Percentiles rank a stretch among this genome's conserved stretches.
Evolutionary conservation across 2,888 invertebrate genomes (phyloP).

Genomic region (Magallana nippona): DNA sequence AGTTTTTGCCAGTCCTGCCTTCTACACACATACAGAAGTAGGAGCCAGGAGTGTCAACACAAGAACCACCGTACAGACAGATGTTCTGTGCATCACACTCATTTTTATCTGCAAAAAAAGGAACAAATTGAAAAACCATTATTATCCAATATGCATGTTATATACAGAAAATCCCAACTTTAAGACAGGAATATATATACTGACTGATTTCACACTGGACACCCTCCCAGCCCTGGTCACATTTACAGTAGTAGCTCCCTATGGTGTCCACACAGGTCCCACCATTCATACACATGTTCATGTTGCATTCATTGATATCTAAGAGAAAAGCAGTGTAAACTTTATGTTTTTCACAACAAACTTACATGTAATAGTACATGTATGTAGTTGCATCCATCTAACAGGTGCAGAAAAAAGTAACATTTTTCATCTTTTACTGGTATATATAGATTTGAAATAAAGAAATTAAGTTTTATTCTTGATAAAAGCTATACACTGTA

Average conservation of each 20-base stretch:
- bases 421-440: not conserved
- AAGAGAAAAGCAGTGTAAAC: not conserved
- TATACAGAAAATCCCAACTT: not conserved
- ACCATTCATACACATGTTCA: slow-evolving; percentile 57
- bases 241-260: slow-evolving; percentile 61
- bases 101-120: slow-evolving; percentile 47
- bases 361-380: not conserved
- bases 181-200: no score
- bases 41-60: slow-evolving; percentile 47
- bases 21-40: slow-evolving; percentile 49
- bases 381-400: no score
- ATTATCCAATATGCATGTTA: no score
- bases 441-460: no score
- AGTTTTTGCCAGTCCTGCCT: slow-evolving; percentile 49
- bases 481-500: no score
- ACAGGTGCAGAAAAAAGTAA: not conserved
- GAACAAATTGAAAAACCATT: no score
- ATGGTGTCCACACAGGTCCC: slow-evolving; percentile 62
- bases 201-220: slow-evolving; percentile 61
- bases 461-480: no score
- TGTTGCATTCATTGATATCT: slow-evolving; percentile 59
- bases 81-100: slow-evolving; percentile 43
- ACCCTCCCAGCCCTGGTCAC: slow-evolving; percentile 61
- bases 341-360: not conserved
- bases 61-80: slow-evolving; percentile 49